A percentile compares a stretch with the other conserved stretches of the same genome.
Evolutionary conservation across 1,140 invertebrate species (phyloP).

Genomic region (Ditylenchus dipsaci): DNA sequence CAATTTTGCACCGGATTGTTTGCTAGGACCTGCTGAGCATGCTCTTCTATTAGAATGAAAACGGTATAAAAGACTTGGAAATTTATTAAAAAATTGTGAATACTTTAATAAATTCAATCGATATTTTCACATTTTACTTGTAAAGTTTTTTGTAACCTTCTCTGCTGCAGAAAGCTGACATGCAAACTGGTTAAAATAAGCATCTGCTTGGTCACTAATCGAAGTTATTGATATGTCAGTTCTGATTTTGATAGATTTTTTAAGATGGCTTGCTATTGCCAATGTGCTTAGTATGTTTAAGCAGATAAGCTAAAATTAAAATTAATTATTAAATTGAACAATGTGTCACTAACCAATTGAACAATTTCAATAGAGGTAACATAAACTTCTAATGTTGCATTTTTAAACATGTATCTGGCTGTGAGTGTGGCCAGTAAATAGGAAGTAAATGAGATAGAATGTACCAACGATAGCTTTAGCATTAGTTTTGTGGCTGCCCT

Average conservation of each 20-base stretch:
- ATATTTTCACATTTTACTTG: too few relatives aligned
- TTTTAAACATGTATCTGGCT: not conserved
- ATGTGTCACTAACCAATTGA: not conserved
- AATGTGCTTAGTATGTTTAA: not conserved
- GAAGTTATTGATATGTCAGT: not conserved
- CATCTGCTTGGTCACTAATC: not conserved
- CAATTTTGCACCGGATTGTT: too few relatives aligned
- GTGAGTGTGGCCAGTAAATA: not conserved
- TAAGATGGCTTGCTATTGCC: not conserved
- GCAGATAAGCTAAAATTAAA: not conserved
- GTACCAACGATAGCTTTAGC: not conserved
- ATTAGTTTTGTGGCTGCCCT: not conserved
- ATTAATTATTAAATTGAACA: not conserved
- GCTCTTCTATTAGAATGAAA: too few relatives aligned
- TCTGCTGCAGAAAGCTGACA: not conserved
- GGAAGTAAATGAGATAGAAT: not conserved
- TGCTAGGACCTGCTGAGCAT: too few relatives aligned
- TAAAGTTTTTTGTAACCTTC: too few relatives aligned
- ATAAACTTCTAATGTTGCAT: not conserved
- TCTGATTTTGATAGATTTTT: not conserved
- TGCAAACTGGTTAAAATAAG: not conserved
- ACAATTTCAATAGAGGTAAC: not conserved
- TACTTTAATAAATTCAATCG: too few relatives aligned
- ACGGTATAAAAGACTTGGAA: too few relatives aligned
- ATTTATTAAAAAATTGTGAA: too few relatives aligned